phyloP scores from a whole-genome alignment of 2,113 vertebrate species.

The Paradoxurus hermaphroditus region DNA sequence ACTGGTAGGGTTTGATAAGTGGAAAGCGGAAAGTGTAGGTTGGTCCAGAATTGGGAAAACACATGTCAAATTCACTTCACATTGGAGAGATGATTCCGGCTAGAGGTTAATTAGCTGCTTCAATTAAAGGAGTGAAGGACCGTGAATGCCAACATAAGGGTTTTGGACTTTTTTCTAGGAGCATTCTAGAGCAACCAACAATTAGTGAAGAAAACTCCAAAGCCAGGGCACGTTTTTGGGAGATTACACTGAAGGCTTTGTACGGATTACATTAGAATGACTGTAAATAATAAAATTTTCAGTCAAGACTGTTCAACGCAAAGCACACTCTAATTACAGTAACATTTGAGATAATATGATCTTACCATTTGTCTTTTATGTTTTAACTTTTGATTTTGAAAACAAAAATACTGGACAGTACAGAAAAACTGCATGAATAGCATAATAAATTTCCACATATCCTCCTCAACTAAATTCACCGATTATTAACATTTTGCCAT shows the following conservation, averaged over 20 bases:
- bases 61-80: not conserved
- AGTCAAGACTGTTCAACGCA: not conserved
- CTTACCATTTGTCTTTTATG: not conserved
- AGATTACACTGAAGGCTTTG: slow-evolving; percentile 13
- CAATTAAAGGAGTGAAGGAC: not conserved
- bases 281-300: not conserved
- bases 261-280: not conserved
- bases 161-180: not conserved
- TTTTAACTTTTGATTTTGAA: slow-evolving; percentile 27
- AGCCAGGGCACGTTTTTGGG: not conserved
- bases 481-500: not conserved
- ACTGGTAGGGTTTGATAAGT: not conserved
- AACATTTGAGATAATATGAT: not conserved
- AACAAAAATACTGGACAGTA: not conserved
- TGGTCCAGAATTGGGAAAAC: not conserved
- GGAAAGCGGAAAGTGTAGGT: not conserved
- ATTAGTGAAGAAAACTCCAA: slow-evolving; percentile 11
- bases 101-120: not conserved
- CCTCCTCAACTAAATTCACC: not conserved
- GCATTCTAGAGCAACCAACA: not conserved
- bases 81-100: not conserved
- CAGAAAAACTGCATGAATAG: not conserved
- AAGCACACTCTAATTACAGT: not conserved
- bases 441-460: not conserved
- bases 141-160: not conserved